phyloP scores from a whole-genome alignment of 2,113 vertebrate species.

The Cheirogaleus medius region DNA sequence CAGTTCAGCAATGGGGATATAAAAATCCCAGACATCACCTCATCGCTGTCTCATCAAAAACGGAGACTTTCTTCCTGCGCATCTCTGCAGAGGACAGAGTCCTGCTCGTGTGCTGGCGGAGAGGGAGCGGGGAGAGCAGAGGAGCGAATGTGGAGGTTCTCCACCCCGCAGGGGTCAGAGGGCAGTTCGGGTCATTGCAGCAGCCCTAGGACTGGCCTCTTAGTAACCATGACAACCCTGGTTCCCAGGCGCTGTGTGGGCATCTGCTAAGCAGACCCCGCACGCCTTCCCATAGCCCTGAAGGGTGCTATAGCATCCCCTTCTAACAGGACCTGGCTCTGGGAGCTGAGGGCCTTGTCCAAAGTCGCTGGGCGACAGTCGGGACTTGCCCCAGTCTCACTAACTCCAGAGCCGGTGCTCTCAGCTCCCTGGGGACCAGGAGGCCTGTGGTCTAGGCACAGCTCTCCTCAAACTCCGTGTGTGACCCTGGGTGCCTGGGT shows the following conservation, averaged over 20 bases:
- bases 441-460: background rate
- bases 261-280: background rate
- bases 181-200: background rate
- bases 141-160: background rate
- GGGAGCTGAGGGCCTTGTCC: background rate
- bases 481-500: background rate
- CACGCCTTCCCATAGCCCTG: background rate
- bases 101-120: background rate
- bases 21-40: conserved; percentile 81
- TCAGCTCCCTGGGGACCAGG: background rate
- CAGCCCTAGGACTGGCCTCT: background rate
- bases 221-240: background rate
- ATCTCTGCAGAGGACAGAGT: conserved; percentile 46
- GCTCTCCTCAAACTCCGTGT: background rate
- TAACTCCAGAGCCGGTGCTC: background rate
- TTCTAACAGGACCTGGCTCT: background rate
- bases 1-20: conserved; percentile 62
- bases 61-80: conserved; percentile 54
- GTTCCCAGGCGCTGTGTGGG: background rate
- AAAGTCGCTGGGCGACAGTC: background rate
- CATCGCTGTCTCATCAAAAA: conserved; percentile 77
- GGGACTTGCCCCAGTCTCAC: background rate
- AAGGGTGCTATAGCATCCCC: background rate
- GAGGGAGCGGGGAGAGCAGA: background rate
- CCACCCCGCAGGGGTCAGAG: background rate